Conservation (phyloP, 2,888 invertebrate species). For the Noctua pronuba region DNA sequence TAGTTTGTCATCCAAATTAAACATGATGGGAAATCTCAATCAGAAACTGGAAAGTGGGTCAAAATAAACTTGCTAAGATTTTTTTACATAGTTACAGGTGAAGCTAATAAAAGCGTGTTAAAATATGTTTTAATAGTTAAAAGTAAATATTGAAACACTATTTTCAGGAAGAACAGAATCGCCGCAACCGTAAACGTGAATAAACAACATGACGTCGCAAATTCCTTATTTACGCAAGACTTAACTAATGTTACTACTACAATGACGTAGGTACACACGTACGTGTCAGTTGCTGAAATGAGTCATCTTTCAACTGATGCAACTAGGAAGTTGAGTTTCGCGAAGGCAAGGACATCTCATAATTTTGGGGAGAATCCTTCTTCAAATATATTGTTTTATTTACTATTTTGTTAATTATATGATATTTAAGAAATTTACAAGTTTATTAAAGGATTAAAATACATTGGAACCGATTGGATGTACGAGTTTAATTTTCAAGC, state of each 20-base stretch:
- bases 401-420: slow-evolving; percentile 61
- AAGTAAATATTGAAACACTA: neutral
- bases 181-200: slow-evolving; percentile 87
- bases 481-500: slow-evolving; percentile 27
- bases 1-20: neutral
- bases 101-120: neutral
- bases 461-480: slow-evolving; percentile 70
- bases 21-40: too few relatives aligned
- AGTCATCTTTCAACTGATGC: slow-evolving; percentile 53
- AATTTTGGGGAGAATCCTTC: slow-evolving; percentile 59
- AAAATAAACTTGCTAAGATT: neutral
- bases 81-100: neutral
- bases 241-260: slow-evolving; percentile 51
- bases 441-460: slow-evolving; percentile 67
- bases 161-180: slow-evolving; percentile 88
- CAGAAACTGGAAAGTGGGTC: too few relatives aligned
- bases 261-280: slow-evolving; percentile 39
- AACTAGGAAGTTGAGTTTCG: slow-evolving; percentile 58
- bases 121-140: neutral
- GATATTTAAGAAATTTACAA: slow-evolving; percentile 67
- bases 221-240: slow-evolving; percentile 62
- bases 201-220: slow-evolving; percentile 69
- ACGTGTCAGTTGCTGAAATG: slow-evolving; percentile 45
- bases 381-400: slow-evolving; percentile 66
- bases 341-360: slow-evolving; percentile 48